Percentiles rank a stretch among this genome's conserved stretches.
Evolutionary conservation across 1,140 invertebrate genomes (phyloP).

Genomic region (Calosoma granatense): DNA sequence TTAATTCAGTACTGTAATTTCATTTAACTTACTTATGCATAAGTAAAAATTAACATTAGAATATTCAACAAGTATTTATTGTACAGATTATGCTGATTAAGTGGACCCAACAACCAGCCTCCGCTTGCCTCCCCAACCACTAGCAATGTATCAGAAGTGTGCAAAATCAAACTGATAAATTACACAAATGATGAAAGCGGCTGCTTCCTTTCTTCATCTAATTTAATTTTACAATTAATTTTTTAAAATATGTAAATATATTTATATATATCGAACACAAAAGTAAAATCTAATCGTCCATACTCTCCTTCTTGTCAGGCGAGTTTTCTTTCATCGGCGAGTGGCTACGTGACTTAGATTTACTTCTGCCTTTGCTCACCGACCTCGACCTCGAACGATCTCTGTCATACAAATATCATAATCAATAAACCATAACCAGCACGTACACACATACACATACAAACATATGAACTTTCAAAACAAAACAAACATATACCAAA

Average conservation of each 20-base stretch:
- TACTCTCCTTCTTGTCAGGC: constrained; percentile 8
- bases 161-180: not conserved
- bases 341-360: constrained; percentile 18
- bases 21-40: not conserved
- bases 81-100: not conserved
- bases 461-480: too few species aligned
- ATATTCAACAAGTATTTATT: not conserved
- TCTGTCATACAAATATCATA: constrained; percentile 15
- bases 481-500: too few species aligned
- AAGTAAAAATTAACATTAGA: not conserved
- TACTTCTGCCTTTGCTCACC: constrained; percentile 15
- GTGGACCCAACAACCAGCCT: constrained; percentile 8
- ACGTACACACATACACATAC: too few species aligned
- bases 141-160: not conserved
- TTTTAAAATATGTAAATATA: not conserved
- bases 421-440: too few species aligned
- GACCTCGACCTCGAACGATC: constrained; percentile 18
- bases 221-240: not conserved
- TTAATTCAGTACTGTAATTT: too few species aligned
- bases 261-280: not conserved
- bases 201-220: not conserved
- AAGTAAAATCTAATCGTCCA: not conserved
- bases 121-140: not conserved
- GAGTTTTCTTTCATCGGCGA: constrained; percentile 20
- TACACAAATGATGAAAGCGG: not conserved